Evolutionary conservation across 2,797 vertebrate species (phyloP).

Genomic region (Enteromius fasciolatus): DNA sequence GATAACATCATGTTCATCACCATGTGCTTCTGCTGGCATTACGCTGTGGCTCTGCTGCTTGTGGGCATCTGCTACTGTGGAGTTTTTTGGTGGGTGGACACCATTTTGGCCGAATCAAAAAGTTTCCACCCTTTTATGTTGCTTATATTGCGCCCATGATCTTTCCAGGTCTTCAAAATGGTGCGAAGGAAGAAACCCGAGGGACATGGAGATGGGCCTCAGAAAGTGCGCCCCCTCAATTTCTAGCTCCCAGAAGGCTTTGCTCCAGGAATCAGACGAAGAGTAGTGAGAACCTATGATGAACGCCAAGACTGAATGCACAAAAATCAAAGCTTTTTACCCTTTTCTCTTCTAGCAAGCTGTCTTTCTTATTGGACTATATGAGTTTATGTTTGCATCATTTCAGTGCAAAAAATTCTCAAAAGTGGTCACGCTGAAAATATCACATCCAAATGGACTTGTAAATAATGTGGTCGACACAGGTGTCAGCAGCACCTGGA

Average conservation of each 20-base stretch:
- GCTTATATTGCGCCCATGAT: not conserved
- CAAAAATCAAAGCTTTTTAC: not conserved
- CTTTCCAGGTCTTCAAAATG: conserved; percentile 73
- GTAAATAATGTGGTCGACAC: conserved; percentile 32
- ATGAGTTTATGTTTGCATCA: not conserved
- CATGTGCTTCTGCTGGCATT: conserved; percentile 96
- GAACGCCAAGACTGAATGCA: not conserved
- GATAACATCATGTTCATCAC: conserved; percentile 87
- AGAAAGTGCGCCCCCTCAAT: conserved; percentile 68
- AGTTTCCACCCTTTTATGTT: not conserved
- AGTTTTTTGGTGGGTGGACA: conserved; percentile 81
- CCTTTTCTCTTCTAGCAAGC: not conserved
- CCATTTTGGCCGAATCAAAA: not conserved
- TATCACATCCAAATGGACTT: not conserved
- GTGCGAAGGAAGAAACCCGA: conserved; percentile 42
- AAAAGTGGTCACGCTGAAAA: not conserved
- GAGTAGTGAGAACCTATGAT: conserved; percentile 73
- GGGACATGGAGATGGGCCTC: conserved; percentile 80
- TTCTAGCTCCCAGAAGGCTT: conserved; percentile 74
- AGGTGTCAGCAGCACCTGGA: conserved; percentile 22
- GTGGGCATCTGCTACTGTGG: conserved; percentile 67
- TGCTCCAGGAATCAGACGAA: conserved; percentile 87
- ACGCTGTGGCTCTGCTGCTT: conserved; percentile 72
- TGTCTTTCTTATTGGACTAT: not conserved
- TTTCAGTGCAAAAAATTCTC: conserved; percentile 2